phyloP scores from a whole-genome alignment of 2,113 vertebrate species.

The Labeo rohita region DNA sequence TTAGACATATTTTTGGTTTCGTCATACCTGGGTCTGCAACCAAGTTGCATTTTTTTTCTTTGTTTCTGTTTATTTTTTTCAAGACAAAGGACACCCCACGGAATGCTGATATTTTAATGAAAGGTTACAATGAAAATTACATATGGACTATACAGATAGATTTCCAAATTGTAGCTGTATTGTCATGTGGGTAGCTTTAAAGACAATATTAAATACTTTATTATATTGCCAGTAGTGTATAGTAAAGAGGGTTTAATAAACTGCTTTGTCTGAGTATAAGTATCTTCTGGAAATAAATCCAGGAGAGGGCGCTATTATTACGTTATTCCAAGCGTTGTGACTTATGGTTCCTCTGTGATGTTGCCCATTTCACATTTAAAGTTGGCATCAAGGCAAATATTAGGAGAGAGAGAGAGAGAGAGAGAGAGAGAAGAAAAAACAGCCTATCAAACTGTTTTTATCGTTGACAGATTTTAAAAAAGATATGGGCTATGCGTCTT shows the following conservation, averaged over 20 bases:
- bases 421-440: not conserved
- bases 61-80: not conserved
- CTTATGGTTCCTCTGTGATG: constrained; percentile 16
- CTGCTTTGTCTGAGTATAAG: not conserved
- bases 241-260: not conserved
- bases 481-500: not conserved
- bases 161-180: not conserved
- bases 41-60: too few relatives aligned
- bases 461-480: not conserved
- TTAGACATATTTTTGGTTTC: not conserved
- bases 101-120: not conserved
- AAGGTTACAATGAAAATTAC: not conserved
- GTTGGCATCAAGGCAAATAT: constrained; percentile 44
- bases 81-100: not conserved
- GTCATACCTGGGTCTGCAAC: not conserved
- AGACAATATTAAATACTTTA: not conserved
- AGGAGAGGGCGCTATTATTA: constrained; percentile 52
- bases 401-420: constrained; percentile 4
- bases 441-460: constrained; percentile 2
- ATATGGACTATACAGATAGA: not conserved
- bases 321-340: constrained; percentile 20
- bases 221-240: not conserved
- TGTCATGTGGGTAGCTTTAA: not conserved
- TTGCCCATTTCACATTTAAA: constrained; percentile 45
- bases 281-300: constrained; percentile 7